Evolutionary conservation across 2,888 invertebrate genomes (phyloP), one percentile per base, ranked within the genome.

Genomic region (Caenorhabditis japonica): DNA sequence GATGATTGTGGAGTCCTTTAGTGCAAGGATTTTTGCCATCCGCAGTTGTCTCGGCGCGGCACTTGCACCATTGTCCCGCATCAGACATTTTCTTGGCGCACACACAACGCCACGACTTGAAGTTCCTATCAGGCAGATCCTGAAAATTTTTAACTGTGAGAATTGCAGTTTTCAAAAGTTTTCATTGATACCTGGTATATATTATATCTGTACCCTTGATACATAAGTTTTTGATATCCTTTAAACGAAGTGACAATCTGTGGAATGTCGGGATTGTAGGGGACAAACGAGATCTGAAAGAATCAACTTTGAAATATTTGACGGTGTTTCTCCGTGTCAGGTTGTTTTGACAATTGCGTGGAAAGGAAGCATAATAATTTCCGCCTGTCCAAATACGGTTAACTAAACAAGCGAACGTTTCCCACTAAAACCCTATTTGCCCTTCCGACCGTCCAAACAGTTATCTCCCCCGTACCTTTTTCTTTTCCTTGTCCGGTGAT

Each of bases 151-250:
- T 44, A 62, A 68, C 49, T 41, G 5, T n/a, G 10, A 15, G 47
- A 41, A 33, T 27, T 21, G 25, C 39, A 59, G 19, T 38, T 13
- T 39, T 21, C 12, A 10, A 13, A 30, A 25, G 15, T 62, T 56
- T 46, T 56, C 61, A 36, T 8, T 70, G 55, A 44, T 70, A 79
- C 80, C 69, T 85, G 85, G 76, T 86, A 86, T 61, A 86, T 86
- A 69, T 86, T 86, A 73, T 86, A 86, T 38, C 86, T 80, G 64
- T 86, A 85, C 36, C 86, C 86, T 66, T 84, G 81, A 64, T 81
- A 86, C 79, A 86, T 86, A 21, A 86, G 76, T 64, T 86, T 86
- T 68, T 86, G 86, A 61, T 86, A 84, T 72, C 84, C 86, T 71
- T 86, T 86, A 70, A 86, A 86, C 8, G 85, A 85, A 5, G 85